Percentiles rank a stretch among this genome's conserved stretches.
These are phyloP conservation scores for Drosophila guanche DNA, from an alignment of 1,140 invertebrate genomes.

Conservation along the genomic window DNA sequence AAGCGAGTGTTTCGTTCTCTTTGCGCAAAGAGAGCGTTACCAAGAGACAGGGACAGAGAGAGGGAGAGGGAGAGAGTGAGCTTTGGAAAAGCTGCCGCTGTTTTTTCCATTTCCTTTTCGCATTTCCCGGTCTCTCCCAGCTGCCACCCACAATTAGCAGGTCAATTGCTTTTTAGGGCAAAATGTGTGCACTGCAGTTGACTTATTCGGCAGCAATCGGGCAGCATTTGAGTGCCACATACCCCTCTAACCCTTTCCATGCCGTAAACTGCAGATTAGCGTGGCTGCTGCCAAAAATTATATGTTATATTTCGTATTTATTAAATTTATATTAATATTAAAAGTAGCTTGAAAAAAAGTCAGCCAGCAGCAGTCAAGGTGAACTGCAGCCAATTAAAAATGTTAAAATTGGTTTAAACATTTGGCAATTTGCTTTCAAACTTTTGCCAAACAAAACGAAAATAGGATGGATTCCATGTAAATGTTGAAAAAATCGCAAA, in stretches of 20 bases:
- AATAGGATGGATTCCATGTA: slow-evolving; percentile 33
- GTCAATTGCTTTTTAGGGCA: slow-evolving; percentile 82
- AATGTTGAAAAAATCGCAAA: slow-evolving; percentile 28
- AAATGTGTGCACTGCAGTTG: slow-evolving; percentile 77
- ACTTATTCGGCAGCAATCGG: slow-evolving; percentile 31
- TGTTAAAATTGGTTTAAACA: slow-evolving; percentile 58
- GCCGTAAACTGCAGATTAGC: slow-evolving; percentile 9
- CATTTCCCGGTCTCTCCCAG: too few relatives aligned
- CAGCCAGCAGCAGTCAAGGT: slow-evolving; percentile 51
- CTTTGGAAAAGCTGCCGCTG: slow-evolving; percentile 31
- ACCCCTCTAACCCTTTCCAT: neutral
- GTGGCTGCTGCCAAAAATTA: neutral
- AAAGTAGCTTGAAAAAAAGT: slow-evolving; percentile 20
- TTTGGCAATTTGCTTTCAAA: slow-evolving; percentile 66
- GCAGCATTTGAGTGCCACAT: too few relatives aligned
- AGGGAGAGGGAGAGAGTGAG: slow-evolving; percentile 10
- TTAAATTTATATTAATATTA: slow-evolving; percentile 49
- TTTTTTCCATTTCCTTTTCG: slow-evolving; percentile 15
- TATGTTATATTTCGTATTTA: slow-evolving; percentile 13
- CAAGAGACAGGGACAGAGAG: slow-evolving; percentile 12
- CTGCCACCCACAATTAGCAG: slow-evolving; percentile 71
- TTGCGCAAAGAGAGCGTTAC: slow-evolving; percentile 5
- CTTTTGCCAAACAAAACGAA: slow-evolving; percentile 70
- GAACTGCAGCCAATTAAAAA: slow-evolving; percentile 58
- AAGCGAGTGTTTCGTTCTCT: neutral